Conservation (phyloP, 2,797 vertebrate species). For the Sebastes dallii region DNA sequence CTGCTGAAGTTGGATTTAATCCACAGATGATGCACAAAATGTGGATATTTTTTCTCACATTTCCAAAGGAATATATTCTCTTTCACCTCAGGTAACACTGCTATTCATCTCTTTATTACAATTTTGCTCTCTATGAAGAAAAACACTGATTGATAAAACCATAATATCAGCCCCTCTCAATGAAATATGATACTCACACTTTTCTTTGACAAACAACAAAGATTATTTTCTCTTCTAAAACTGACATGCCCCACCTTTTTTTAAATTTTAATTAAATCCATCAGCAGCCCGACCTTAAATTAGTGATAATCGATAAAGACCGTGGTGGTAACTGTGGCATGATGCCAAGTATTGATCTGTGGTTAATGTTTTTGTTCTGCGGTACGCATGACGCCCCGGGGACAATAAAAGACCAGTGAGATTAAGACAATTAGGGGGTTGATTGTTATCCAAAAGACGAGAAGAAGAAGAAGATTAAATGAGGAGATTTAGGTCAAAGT, state of each 20-base stretch:
- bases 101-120: background rate
- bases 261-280: slow-evolving; percentile 44
- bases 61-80: background rate
- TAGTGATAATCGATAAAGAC: slow-evolving; percentile 32
- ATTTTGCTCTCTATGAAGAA: background rate
- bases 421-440: slow-evolving; percentile 82
- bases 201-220: background rate
- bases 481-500: slow-evolving; percentile 84
- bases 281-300: slow-evolving; percentile 10
- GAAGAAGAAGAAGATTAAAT: slow-evolving; percentile 82
- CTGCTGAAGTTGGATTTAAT: slow-evolving; percentile 17
- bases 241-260: background rate
- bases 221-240: background rate
- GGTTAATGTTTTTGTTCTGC: slow-evolving; percentile 63
- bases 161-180: background rate
- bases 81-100: background rate
- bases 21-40: background rate
- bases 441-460: slow-evolving; percentile 75
- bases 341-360: slow-evolving; percentile 67
- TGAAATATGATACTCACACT: background rate
- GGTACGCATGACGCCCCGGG: slow-evolving; percentile 6
- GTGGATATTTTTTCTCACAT: slow-evolving; percentile 1
- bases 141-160: background rate
- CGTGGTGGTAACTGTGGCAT: slow-evolving; percentile 7
- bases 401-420: slow-evolving; percentile 74